Base-by-base conservation (phyloP, 1,140 invertebrate species). In the Aphelenchoides besseyi region DNA sequence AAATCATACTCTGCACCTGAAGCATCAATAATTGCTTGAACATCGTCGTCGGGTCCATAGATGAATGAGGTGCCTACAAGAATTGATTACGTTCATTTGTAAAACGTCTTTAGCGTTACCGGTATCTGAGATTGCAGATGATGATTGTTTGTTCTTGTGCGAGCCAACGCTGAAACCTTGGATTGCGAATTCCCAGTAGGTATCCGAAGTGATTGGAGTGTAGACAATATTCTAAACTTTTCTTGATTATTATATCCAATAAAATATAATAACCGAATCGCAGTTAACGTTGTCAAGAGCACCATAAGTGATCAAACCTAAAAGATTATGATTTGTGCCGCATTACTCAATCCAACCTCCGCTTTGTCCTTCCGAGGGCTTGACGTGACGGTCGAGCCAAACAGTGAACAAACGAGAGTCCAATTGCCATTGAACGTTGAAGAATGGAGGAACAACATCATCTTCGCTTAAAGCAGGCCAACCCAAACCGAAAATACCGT, bases 271-370 rank as follows among this genome's bases (percentile, higher is more conserved):
- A n/a, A n/a, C n/a, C n/a, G n/a, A n/a, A 55, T 70, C 77, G 74
- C 77, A 79, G 68, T 79, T 79, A 52, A 52, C 32, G 35, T 59
- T 73, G 66, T 79, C 77, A 16, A 79, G 12, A 12, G 74, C 77
- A 33, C 77, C 77, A 67, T 79, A 79, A 70, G 77, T 79, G 77
- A 79, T 79, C 5, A 76, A 71, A 36, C n/a, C n/a, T n/a, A n/a
- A n/a, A n/a, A n/a, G n/a, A n/a, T n/a, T n/a, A n/a, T n/a, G n/a
- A n/a, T n/a, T n/a, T n/a, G n/a, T n/a, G n/a, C n/a, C n/a, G n/a
- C n/a, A n/a, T n/a, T n/a, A n/a, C n/a, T n/a, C n/a, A n/a, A n/a
- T n/a, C n/a, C n/a, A n/a, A n/a, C 77, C 77, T 8, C 61, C 74
- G 59, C 28, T 61, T 62, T 53, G 52, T 26, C 66, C 76, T 52